Evolutionary conservation across 2,113 vertebrate genomes (phyloP).

Genomic region (Polypterus senegalus): DNA sequence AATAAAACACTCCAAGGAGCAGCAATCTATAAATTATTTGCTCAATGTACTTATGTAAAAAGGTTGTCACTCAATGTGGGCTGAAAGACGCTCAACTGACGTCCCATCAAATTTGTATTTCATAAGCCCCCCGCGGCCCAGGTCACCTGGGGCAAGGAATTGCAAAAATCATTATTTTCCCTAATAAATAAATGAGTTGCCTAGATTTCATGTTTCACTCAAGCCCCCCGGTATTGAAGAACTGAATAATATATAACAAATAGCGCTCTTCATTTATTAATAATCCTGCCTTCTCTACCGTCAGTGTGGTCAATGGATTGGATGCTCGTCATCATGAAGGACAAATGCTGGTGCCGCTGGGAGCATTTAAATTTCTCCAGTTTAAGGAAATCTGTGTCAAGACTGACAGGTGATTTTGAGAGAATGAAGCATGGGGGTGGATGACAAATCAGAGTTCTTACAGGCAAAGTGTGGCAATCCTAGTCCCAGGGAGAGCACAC

Average conservation of each 20-base stretch:
- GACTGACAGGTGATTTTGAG: conserved; percentile 38
- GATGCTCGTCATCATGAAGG: conserved; percentile 41
- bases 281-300: conserved; percentile 50
- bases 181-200: conserved; percentile 73
- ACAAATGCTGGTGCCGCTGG: conserved; percentile 46
- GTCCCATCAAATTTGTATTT: conserved; percentile 53
- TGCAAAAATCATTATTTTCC: conserved; percentile 62
- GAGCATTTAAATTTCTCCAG: conserved; percentile 49
- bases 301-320: conserved; percentile 32
- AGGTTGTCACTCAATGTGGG: conserved; percentile 56
- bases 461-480: too few relatives aligned
- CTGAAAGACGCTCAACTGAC: conserved; percentile 56
- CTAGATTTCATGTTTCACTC: conserved; percentile 63
- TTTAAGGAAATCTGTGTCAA: conserved; percentile 36
- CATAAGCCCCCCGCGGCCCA: conserved; percentile 48
- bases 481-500: too few relatives aligned
- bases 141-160: conserved; percentile 45
- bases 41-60: conserved; percentile 65
- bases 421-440: too few relatives aligned
- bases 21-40: conserved; percentile 63
- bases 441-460: too few relatives aligned
- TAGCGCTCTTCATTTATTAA: conserved; percentile 64
- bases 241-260: conserved; percentile 72
- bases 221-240: conserved; percentile 41
- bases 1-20: conserved; percentile 67